A percentile compares a stretch with the other conserved stretches of the same genome.
phyloP scores from a whole-genome alignment of 1,140 invertebrate species.

The Drosophila nigromelanica region DNA sequence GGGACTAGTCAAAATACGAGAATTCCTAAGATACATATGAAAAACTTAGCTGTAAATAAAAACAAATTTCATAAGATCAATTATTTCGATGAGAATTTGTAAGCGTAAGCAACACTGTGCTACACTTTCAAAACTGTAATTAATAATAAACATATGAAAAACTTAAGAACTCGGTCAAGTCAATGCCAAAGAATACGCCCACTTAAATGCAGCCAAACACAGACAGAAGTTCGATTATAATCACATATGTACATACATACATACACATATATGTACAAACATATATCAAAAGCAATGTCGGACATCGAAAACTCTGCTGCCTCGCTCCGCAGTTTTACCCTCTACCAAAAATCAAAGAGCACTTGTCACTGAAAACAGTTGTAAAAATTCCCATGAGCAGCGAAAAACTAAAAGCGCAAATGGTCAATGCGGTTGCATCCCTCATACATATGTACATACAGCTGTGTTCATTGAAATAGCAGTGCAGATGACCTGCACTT shows the following conservation, averaged over 20 bases:
- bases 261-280: too few relatives aligned
- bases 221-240: conserved; percentile 38
- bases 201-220: conserved; percentile 24
- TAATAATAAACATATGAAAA: conserved; percentile 29
- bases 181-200: conserved; percentile 28
- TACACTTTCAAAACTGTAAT: conserved; percentile 32
- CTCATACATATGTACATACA: too few relatives aligned
- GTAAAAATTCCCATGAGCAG: conserved; percentile 68
- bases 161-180: conserved; percentile 1
- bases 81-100: not conserved
- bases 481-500: too few relatives aligned
- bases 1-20: conserved; percentile 5
- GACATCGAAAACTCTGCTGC: conserved; percentile 9
- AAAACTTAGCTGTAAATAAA: not conserved
- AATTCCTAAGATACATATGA: not conserved
- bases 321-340: not conserved
- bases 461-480: too few relatives aligned
- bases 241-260: conserved; percentile 16
- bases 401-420: conserved; percentile 33
- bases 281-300: conserved; percentile 5
- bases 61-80: too few relatives aligned
- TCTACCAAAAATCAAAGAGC: conserved; percentile 36
- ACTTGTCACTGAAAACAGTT: conserved; percentile 76
- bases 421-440: conserved; percentile 37
- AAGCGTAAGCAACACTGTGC: conserved; percentile 15